phyloP scores from a whole-genome alignment of 2,797 vertebrate genomes.

The Scolopax rusticola region DNA sequence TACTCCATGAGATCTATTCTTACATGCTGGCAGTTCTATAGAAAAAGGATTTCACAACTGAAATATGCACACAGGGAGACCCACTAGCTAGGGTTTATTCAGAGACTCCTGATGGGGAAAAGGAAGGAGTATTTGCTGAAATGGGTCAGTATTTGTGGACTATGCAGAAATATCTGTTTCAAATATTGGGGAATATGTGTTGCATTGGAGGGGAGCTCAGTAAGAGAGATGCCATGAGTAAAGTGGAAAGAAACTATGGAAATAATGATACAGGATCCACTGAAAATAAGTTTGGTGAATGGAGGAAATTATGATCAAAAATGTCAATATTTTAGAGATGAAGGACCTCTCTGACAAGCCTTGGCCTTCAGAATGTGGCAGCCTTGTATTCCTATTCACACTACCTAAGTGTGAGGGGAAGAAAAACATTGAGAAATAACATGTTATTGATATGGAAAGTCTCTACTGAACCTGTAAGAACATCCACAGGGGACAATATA shows the following conservation, averaged over 20 bases:
- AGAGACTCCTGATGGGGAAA: neutral
- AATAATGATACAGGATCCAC: neutral
- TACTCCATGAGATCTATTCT: neutral
- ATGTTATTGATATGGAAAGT: neutral
- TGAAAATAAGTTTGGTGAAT: neutral
- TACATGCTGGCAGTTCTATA: neutral
- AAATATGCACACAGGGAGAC: neutral
- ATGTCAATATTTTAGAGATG: neutral
- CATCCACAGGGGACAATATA: neutral
- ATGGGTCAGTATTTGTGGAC: neutral
- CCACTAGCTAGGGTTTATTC: neutral
- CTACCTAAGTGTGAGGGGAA: neutral
- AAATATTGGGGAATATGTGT: neutral
- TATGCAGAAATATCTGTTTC: neutral
- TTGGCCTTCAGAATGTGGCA: neutral
- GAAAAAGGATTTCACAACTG: neutral
- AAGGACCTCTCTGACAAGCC: neutral
- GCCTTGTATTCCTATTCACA: neutral
- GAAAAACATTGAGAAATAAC: neutral
- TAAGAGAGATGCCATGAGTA: neutral
- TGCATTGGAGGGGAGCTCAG: neutral
- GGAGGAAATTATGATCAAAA: neutral
- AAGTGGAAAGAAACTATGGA: neutral
- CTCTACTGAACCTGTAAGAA: neutral
- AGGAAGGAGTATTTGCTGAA: neutral